These are phyloP conservation scores for Melanocharis versteri DNA, from an alignment of 2,113 vertebrate genomes.

Conservation along the genomic window DNA sequence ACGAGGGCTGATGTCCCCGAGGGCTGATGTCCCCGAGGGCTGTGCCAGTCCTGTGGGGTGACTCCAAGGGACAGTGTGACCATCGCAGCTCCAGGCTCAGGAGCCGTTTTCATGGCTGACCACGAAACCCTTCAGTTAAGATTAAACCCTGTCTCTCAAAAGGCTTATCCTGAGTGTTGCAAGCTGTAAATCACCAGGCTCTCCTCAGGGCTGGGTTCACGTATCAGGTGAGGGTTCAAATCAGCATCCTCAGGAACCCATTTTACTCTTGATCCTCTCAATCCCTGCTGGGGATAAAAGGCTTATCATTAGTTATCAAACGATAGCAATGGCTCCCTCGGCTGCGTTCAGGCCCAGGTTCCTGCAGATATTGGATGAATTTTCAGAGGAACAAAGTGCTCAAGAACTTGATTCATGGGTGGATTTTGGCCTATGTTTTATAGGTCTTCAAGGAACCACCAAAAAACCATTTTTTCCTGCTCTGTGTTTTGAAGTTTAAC, in stretches of 20 bases:
- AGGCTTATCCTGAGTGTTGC: neutral
- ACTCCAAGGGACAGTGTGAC: fast-evolving
- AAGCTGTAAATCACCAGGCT: neutral
- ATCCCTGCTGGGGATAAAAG: neutral
- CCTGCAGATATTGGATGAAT: neutral
- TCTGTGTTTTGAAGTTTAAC: conserved; percentile 2
- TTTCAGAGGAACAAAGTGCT: neutral
- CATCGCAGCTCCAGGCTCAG: neutral
- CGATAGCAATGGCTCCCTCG: neutral
- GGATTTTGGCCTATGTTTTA: conserved; percentile 1
- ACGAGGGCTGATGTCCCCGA: fast-evolving
- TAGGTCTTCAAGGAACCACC: conserved; percentile 10
- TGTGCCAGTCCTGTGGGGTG: neutral
- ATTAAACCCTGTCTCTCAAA: neutral
- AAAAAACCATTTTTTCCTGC: neutral
- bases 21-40: fast-evolving
- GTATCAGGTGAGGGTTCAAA: neutral
- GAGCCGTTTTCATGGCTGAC: neutral
- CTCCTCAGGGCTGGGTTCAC: neutral
- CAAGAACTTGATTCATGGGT: conserved; percentile 5
- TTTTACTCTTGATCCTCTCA: neutral
- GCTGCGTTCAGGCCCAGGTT: neutral
- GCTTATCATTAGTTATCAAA: neutral
- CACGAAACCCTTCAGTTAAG: neutral
- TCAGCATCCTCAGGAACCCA: neutral